Percentiles rank a stretch among this genome's conserved stretches.
phyloP scores from a whole-genome alignment of 1,140 invertebrate genomes.

The Drosophila kepulauana region DNA sequence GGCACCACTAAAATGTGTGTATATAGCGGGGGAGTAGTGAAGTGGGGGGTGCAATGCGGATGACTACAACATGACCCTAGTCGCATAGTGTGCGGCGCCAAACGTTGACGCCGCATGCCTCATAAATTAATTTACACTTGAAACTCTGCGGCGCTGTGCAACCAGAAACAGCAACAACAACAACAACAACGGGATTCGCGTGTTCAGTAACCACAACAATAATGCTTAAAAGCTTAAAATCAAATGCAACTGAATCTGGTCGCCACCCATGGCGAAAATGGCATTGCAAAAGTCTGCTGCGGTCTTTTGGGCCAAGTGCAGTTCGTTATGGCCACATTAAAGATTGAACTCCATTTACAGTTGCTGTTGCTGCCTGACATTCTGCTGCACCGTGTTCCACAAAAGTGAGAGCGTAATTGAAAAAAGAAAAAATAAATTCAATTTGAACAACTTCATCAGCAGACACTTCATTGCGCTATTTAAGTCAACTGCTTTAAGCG shows the following conservation, averaged over 20 bases:
- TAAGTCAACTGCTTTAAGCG: background rate
- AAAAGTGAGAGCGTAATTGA: conserved; percentile 5
- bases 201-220: conserved; percentile 35
- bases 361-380: background rate
- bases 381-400: background rate
- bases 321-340: conserved; percentile 45
- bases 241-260: conserved; percentile 52
- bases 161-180: conserved; percentile 44
- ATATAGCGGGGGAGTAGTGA: background rate
- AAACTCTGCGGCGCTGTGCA: conserved; percentile 58
- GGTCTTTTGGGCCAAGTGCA: conserved; percentile 41
- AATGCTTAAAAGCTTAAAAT: conserved; percentile 55
- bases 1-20: background rate
- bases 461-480: background rate
- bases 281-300: conserved; percentile 33
- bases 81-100: conserved; percentile 52
- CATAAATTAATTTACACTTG: conserved; percentile 83
- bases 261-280: conserved; percentile 51
- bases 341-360: conserved; percentile 17
- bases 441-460: background rate
- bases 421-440: background rate
- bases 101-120: conserved; percentile 67
- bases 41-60: conserved; percentile 1
- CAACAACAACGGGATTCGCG: conserved; percentile 18
- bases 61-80: conserved; percentile 49